These are phyloP conservation scores for Tiaroga cobitis DNA, from an alignment of 2,797 vertebrate species.

Conservation along the genomic window DNA sequence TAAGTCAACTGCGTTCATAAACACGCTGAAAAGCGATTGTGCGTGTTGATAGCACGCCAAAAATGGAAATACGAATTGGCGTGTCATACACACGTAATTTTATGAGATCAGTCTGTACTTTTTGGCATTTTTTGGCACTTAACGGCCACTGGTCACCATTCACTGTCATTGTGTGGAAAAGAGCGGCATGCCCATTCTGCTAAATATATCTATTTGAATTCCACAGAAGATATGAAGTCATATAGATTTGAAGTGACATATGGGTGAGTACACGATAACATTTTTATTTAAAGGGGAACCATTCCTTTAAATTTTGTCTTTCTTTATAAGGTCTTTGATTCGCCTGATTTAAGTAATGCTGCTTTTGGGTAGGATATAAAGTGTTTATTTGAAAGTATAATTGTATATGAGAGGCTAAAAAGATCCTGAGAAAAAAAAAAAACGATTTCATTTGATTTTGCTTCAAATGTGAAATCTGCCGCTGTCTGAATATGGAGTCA, in stretches of 20 bases:
- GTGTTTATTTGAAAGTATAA: slow-evolving; percentile 62
- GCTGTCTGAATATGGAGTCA: slow-evolving; percentile 64
- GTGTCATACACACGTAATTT: too few species aligned
- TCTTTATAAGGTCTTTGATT: slow-evolving; percentile 66
- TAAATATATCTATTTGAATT: neutral
- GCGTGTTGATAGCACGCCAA: too few species aligned
- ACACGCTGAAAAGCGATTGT: too few species aligned
- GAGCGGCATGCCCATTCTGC: neutral
- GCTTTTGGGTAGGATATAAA: slow-evolving; percentile 66
- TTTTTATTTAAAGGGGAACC: neutral
- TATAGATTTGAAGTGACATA: slow-evolving; percentile 7
- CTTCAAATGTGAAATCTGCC: slow-evolving; percentile 68
- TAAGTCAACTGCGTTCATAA: too few species aligned
- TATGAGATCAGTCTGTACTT: too few species aligned
- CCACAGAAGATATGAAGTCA: neutral
- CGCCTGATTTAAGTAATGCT: slow-evolving; percentile 75
- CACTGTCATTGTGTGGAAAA: neutral
- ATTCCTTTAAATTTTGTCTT: slow-evolving; percentile 59
- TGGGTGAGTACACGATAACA: neutral
- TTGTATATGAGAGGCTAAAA: slow-evolving; percentile 49
- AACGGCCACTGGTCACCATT: neutral
- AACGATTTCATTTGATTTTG: slow-evolving; percentile 69
- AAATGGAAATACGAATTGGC: too few species aligned
- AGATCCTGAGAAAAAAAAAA: slow-evolving; percentile 54
- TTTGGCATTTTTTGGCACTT: neutral